Evolutionary conservation across 2,113 vertebrate species (phyloP).

Genomic region (Diphyllodes magnificus): DNA sequence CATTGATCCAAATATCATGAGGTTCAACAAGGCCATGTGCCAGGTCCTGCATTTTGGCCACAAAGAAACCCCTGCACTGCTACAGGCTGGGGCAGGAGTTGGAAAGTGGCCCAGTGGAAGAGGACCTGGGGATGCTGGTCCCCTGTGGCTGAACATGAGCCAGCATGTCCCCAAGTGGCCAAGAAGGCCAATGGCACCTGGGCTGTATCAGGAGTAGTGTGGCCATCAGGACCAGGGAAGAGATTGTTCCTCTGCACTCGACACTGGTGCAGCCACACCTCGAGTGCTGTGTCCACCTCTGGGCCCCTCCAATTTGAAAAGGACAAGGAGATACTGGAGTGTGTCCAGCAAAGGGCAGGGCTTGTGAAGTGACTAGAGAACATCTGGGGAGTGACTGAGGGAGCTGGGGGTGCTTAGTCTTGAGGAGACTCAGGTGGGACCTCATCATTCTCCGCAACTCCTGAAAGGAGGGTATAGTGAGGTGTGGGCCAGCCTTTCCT

Average conservation of each 20-base stretch:
- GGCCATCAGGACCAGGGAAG: neutral
- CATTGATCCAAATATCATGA: neutral
- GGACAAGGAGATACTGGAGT: neutral
- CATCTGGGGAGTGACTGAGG: neutral
- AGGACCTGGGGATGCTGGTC: neutral
- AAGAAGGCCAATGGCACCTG: neutral
- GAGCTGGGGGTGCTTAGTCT: neutral
- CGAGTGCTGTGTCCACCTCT: accelerated
- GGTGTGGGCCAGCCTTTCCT: neutral
- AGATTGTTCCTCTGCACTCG: accelerated
- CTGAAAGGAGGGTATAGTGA: too few species aligned
- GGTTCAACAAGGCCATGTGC: too few species aligned
- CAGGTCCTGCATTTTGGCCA: neutral
- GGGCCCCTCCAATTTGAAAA: neutral
- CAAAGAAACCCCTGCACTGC: neutral
- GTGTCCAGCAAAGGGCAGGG: neutral
- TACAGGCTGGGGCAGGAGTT: accelerated
- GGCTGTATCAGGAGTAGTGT: neutral
- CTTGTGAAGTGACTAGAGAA: neutral
- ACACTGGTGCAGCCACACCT: neutral
- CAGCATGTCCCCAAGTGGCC: neutral
- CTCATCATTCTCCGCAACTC: neutral
- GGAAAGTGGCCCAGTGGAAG: neutral
- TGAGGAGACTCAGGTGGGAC: neutral
- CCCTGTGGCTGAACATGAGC: neutral